A percentile compares a stretch with the other conserved stretches of the same genome.
Conservation (phyloP, 2,113 vertebrate species). For the Ailuropoda melanoleuca region DNA sequence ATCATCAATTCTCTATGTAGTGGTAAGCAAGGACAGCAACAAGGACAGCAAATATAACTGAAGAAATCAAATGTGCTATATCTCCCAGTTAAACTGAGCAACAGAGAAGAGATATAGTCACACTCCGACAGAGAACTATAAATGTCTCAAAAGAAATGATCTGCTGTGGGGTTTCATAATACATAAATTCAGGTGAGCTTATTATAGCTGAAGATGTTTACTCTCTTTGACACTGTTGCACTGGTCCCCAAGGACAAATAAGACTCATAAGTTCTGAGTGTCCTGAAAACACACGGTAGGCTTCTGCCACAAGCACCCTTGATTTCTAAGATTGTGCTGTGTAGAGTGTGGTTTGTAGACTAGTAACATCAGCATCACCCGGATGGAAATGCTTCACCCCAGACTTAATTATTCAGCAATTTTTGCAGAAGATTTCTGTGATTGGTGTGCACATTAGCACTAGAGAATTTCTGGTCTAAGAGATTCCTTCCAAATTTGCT, state of each 20-base stretch:
- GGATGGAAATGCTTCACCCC: not conserved
- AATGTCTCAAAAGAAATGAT: constrained; percentile 21
- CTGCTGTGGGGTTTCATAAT: not conserved
- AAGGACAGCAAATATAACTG: not conserved
- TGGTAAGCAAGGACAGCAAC: not conserved
- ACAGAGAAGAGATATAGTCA: not conserved
- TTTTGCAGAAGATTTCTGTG: not conserved
- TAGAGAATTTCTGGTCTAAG: not conserved
- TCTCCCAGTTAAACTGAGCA: not conserved
- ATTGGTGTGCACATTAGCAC: not conserved
- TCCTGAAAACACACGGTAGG: not conserved
- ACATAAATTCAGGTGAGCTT: not conserved
- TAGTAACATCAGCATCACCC: not conserved
- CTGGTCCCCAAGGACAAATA: not conserved
- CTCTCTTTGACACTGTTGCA: not conserved
- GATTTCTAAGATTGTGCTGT: constrained; percentile 65
- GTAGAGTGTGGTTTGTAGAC: constrained; percentile 13
- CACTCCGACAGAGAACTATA: not conserved
- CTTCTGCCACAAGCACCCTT: constrained; percentile 48
- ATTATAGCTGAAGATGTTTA: not conserved
- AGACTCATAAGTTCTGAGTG: not conserved
- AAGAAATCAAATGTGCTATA: not conserved
- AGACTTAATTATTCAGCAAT: not conserved
- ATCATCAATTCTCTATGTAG: not conserved
- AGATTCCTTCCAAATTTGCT: not conserved